Conservation (phyloP, 2,797 vertebrate species). For the Acanthurus leucopareius region DNA sequence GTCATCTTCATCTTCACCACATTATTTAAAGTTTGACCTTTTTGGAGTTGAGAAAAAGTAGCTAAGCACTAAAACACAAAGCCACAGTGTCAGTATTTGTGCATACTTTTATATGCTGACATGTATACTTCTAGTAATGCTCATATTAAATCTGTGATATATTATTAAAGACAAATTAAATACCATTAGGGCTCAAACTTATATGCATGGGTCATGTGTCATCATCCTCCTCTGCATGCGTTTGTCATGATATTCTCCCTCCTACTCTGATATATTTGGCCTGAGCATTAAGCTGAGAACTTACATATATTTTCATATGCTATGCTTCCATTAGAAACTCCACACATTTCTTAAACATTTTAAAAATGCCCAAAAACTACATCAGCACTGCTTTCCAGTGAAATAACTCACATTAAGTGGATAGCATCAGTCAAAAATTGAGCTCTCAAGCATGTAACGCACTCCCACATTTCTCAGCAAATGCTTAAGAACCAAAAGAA, state of each 20-base stretch:
- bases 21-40: conserved; percentile 63
- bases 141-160: conserved; percentile 5
- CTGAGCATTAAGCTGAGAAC: conserved; percentile 24
- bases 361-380: conserved; percentile 22
- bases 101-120: not conserved
- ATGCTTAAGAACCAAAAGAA: conserved; percentile 58
- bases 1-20: conserved; percentile 22
- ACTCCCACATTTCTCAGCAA: conserved; percentile 42
- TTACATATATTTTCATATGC: conserved; percentile 3
- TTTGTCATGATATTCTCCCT: conserved; percentile 9
- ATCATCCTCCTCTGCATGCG: conserved; percentile 35
- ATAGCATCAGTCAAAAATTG: conserved; percentile 48
- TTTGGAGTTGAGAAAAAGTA: conserved; percentile 24
- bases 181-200: conserved; percentile 3
- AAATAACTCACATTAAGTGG: conserved; percentile 49
- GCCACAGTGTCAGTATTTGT: not conserved
- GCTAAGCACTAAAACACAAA: not conserved
- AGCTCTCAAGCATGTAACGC: conserved; percentile 37
- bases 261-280: conserved; percentile 2
- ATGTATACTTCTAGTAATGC: not conserved
- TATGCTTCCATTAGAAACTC: conserved; percentile 16
- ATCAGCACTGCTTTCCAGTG: conserved; percentile 30
- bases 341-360: conserved; percentile 32
- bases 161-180: conserved; percentile 15
- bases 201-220: conserved; percentile 14